phyloP scores from a whole-genome alignment of 2,797 vertebrate genomes.

The Centroberyx gerrardi region DNA sequence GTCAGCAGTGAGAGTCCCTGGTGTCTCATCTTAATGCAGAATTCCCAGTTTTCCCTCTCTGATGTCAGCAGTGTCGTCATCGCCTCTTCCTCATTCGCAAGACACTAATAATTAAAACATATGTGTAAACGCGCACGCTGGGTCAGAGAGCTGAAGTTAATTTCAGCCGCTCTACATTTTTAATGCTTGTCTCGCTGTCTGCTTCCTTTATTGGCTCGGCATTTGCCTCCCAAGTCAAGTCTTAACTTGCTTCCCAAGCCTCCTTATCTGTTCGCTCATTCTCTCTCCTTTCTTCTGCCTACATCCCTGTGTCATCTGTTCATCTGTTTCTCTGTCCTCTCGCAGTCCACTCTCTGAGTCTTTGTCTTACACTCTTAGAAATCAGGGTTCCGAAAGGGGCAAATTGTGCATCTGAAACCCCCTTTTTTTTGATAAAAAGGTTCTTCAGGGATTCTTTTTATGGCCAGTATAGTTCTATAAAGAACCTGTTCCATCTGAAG shows the following conservation, averaged over 20 bases:
- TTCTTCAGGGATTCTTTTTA: too few species aligned
- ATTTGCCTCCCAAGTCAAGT: conserved; percentile 5
- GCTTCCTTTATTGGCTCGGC: not conserved
- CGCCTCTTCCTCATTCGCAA: not conserved
- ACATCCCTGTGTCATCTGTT: not conserved
- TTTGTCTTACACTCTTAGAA: not conserved
- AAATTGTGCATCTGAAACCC: too few species aligned
- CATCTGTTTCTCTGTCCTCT: not conserved
- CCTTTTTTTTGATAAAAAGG: too few species aligned
- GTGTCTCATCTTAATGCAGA: not conserved
- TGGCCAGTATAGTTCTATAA: too few species aligned
- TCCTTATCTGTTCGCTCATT: conserved; percentile 1
- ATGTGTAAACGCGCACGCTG: not conserved
- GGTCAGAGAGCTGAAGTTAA: not conserved
- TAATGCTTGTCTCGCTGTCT: not conserved
- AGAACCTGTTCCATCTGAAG: too few species aligned
- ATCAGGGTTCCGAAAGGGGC: too few species aligned
- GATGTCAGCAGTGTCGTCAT: conserved; percentile 8
- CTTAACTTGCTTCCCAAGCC: conserved; percentile 1
- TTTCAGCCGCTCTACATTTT: not conserved
- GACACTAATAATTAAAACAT: conserved; percentile 2
- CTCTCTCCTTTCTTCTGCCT: not conserved
- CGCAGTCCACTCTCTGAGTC: not conserved
- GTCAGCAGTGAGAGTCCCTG: conserved; percentile 11
- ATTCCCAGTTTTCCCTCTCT: conserved; percentile 12